Percentiles rank a stretch among this genome's conserved stretches.
phyloP scores from a whole-genome alignment of 2,797 vertebrate species.

The Enteromius treurensis region DNA sequence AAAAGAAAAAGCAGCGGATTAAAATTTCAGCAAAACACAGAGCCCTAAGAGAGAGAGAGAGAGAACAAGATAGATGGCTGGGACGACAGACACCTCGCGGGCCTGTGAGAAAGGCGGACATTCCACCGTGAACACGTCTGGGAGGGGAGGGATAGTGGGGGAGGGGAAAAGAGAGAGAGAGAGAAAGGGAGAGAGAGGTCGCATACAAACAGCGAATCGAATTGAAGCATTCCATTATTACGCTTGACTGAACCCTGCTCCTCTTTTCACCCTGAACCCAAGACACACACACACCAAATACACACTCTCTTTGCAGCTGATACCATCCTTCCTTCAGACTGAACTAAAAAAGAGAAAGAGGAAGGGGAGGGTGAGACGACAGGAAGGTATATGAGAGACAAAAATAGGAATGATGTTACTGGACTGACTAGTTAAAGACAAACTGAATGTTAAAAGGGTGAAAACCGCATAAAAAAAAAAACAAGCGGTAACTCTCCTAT shows the following conservation, averaged over 20 bases:
- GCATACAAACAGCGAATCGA: slow-evolving; percentile 80
- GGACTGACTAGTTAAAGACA: slow-evolving; percentile 35
- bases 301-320: slow-evolving; percentile 41
- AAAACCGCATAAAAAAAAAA: not conserved
- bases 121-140: slow-evolving; percentile 78
- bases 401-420: slow-evolving; percentile 41
- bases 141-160: slow-evolving; percentile 18
- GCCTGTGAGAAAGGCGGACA: slow-evolving; percentile 80
- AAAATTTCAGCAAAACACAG: slow-evolving; percentile 82
- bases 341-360: slow-evolving; percentile 28
- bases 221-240: slow-evolving; percentile 82
- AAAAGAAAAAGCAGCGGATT: slow-evolving; percentile 76
- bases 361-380: slow-evolving; percentile 27
- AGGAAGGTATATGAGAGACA: slow-evolving; percentile 25
- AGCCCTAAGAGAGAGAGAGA: slow-evolving; percentile 49
- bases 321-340: slow-evolving; percentile 45
- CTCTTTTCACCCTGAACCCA: slow-evolving; percentile 46
- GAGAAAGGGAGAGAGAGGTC: slow-evolving; percentile 68
- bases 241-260: slow-evolving; percentile 53
- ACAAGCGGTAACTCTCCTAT: not conserved
- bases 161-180: slow-evolving; percentile 1
- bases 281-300: slow-evolving; percentile 41
- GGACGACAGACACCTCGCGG: slow-evolving; percentile 74
- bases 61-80: slow-evolving; percentile 29
- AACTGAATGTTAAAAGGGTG: not conserved